phyloP scores from a whole-genome alignment of 2,113 vertebrate species.

The Cyanoramphus novaezelandiae region DNA sequence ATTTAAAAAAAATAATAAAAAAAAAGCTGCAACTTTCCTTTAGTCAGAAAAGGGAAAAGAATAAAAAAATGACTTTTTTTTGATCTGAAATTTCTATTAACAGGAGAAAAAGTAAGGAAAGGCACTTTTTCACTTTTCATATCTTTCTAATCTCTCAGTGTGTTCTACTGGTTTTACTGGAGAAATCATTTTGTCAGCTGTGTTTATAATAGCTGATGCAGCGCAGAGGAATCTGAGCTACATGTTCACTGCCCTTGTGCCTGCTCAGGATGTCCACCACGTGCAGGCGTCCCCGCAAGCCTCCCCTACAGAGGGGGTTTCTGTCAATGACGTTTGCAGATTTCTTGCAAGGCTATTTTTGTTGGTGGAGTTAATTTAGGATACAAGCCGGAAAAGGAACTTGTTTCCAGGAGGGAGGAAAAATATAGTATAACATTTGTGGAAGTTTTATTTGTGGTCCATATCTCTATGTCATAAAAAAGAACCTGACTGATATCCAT shows the following conservation, averaged over 20 bases:
- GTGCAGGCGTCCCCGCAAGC: not conserved
- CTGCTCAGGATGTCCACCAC: constrained; percentile 41
- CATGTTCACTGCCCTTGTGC: constrained; percentile 11
- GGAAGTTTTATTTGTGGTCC: not conserved
- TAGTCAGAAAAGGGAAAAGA: not conserved
- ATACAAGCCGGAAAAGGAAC: constrained; percentile 7
- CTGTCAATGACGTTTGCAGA: constrained; percentile 10
- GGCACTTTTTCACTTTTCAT: not conserved
- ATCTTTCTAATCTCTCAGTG: not conserved
- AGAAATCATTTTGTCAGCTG: constrained; percentile 55
- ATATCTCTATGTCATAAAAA: not conserved
- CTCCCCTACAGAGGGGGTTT: not conserved
- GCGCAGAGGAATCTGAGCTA: constrained; percentile 58
- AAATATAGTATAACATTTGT: not conserved
- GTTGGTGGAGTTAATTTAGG: constrained; percentile 31
- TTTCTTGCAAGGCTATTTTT: constrained; percentile 20
- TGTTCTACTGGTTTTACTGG: constrained; percentile 6
- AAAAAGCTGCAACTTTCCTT: not conserved
- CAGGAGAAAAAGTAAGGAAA: not conserved
- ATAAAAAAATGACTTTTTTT: not conserved
- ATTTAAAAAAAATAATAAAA: rapidly evolving
- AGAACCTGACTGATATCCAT: not conserved
- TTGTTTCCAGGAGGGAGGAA: not conserved
- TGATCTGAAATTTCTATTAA: not conserved
- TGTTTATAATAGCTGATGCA: constrained; percentile 62